Evolutionary conservation across 2,113 vertebrate genomes (phyloP).

Genomic region (Hyperopisus bebe): DNA sequence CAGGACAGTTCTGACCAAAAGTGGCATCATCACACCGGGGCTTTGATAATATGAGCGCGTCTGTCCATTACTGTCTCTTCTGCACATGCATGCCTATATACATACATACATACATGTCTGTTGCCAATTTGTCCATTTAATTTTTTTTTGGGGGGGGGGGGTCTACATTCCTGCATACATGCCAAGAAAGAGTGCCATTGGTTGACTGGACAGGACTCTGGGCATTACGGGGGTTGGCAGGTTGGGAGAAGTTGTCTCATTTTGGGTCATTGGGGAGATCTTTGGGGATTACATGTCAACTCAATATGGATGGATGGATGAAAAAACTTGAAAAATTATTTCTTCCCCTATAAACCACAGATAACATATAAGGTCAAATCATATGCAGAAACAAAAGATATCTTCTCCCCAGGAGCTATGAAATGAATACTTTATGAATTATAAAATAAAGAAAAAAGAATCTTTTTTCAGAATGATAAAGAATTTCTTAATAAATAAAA

Average conservation of each 20-base stretch:
- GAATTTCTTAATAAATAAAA: constrained; percentile 10
- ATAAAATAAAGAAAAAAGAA: constrained; percentile 23
- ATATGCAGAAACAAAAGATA: constrained; percentile 1
- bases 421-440: constrained; percentile 34
- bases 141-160: too few species aligned
- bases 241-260: not conserved
- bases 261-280: too few species aligned
- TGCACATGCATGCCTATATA: not conserved
- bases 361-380: not conserved
- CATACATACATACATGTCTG: not conserved
- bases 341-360: not conserved
- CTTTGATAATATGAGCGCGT: not conserved
- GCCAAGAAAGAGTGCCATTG: not conserved
- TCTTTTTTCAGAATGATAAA: not conserved
- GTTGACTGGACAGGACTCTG: not conserved
- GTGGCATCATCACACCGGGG: not conserved
- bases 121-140: too few species aligned
- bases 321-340: not conserved
- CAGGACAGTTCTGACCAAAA: not conserved
- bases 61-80: not conserved
- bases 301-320: not conserved
- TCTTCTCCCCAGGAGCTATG: constrained; percentile 36
- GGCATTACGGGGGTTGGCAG: not conserved
- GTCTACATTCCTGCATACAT: not conserved
- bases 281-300: not conserved